Base-by-base conservation (phyloP, 2,113 vertebrate species). In the Clupea harengus region DNA sequence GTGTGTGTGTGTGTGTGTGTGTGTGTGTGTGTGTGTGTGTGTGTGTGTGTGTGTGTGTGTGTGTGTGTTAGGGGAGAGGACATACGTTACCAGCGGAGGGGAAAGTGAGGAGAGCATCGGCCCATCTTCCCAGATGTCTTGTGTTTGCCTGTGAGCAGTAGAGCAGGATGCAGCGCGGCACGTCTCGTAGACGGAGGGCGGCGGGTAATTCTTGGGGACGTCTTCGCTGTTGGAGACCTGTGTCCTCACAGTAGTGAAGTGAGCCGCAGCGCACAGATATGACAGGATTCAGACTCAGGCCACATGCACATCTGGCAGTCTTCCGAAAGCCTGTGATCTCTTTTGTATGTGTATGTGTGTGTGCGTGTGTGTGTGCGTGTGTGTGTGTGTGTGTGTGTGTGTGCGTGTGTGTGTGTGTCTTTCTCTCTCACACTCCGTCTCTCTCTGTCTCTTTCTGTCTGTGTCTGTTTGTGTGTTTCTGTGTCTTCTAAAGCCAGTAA, bases 41-140 rank as follows among this genome's bases (percentile, higher is more conserved):
- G 83, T 50, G 10, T 52, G 22, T 85, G 8, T 4, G 18, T 20
- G 5, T 82, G 17, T 54, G 15, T 83, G 20, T 72, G 22, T 57
- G n/a, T 72, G 64, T 72, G 25, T 72, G 64, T 72, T 25, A 45
- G 60, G 44, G 57, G 75, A 82, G 60, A 45, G 83, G 52, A 88
- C 86, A 86, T 87, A 18, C 3, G 20, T 60, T 60, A 60, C 4
- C 54, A 60, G 54, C 22, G 54, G 54, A 60, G 54, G 18, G 54
- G 54, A 60, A 60, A 4, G 54, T 22, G 54, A 20, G 18, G 20
- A 60, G 54, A 6, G 18, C 52, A 18, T 54, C 52, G 52, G 52
- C 2, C 52, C 52, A 47, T 88, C 81, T 75, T 88, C 87, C 80
- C 45, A 84, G 89, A 82, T 60, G 85, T 87, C 54, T 75, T 50